Conservation (phyloP, 2,113 vertebrate genomes). For the Thryonomys swinderianus region DNA sequence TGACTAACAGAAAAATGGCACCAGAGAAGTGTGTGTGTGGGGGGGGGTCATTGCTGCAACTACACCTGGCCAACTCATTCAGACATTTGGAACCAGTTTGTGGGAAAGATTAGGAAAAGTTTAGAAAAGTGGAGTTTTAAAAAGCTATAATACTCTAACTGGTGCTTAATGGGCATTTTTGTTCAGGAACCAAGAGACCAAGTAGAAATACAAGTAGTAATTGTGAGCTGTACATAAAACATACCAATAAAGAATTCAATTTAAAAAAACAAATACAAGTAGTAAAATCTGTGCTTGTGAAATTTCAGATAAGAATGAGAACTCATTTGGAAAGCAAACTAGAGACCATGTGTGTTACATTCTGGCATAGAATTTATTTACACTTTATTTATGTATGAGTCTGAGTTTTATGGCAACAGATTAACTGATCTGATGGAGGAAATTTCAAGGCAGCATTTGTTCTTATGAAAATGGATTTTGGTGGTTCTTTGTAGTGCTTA, state of each 20-base stretch:
- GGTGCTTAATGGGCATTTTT: not conserved
- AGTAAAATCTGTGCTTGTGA: not conserved
- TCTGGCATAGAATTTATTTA: not conserved
- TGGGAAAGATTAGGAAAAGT: not conserved
- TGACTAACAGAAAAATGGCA: not conserved
- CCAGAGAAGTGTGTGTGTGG: too few species aligned
- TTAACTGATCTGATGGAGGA: not conserved
- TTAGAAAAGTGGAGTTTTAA: not conserved
- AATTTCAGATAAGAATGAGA: not conserved
- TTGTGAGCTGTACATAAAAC: too few species aligned
- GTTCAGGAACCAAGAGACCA: not conserved
- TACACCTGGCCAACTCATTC: not conserved
- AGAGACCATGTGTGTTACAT: not conserved
- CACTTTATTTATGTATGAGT: not conserved
- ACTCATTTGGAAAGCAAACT: not conserved
- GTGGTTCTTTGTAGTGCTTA: not conserved
- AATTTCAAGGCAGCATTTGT: not conserved
- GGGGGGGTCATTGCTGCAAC: not conserved
- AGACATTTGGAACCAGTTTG: not conserved
- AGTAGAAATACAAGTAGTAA: not conserved
- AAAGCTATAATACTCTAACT: not conserved
- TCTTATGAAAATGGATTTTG: not conserved
- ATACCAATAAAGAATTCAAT: too few species aligned
- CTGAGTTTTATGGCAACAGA: not conserved
- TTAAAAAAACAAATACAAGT: not conserved